Conservation (phyloP, 2,797 vertebrate species). For the Hoplostethus atlanticus region DNA sequence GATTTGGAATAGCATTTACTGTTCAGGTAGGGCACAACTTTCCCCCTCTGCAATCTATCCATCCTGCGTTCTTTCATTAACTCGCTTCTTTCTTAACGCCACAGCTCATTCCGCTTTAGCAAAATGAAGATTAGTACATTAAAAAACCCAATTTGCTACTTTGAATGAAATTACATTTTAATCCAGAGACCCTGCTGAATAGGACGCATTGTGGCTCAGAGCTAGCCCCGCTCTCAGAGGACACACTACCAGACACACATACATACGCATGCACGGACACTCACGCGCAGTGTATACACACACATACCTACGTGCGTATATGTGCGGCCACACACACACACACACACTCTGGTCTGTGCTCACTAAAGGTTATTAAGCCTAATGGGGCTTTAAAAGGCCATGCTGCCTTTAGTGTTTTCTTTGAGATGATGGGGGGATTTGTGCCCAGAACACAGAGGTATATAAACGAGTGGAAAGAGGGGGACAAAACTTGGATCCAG, state of each 20-base stretch:
- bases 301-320: conserved; percentile 40
- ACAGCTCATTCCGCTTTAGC: conserved; percentile 77
- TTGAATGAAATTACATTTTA: conserved; percentile 87
- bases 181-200: conserved; percentile 82
- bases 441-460: conserved; percentile 64
- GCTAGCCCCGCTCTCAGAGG: conserved; percentile 66
- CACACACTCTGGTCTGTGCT: conserved; percentile 54
- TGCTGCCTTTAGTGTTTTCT: conserved; percentile 72
- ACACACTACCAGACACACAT: conserved; percentile 27
- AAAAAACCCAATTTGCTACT: conserved; percentile 82
- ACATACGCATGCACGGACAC: conserved; percentile 8
- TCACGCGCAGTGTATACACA: conserved; percentile 10
- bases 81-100: conserved; percentile 76
- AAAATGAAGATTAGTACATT: conserved; percentile 85
- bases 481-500: conserved; percentile 57
- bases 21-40: conserved; percentile 38
- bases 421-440: conserved; percentile 77
- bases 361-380: conserved; percentile 80
- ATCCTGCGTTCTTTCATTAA: conserved; percentile 80
- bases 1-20: conserved; percentile 62
- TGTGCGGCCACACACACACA: background rate
- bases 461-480: conserved; percentile 57
- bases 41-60: conserved; percentile 67
- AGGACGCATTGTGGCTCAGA: conserved; percentile 79
- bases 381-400: conserved; percentile 78